These are phyloP conservation scores for Eonycteris spelaea DNA, from an alignment of 2,113 vertebrate species.

Conservation along the genomic window DNA sequence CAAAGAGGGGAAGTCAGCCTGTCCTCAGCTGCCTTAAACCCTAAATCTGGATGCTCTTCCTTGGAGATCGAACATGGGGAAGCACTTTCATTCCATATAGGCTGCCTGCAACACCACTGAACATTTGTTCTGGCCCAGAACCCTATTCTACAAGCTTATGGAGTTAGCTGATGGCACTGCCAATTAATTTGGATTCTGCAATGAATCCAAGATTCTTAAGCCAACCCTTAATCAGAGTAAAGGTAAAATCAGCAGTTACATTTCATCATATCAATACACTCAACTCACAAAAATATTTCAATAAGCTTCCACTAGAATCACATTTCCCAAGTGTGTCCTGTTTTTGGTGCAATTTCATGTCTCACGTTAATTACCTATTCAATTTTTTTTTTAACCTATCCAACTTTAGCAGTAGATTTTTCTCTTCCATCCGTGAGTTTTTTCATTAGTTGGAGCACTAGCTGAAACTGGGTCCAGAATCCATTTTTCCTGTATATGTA, in stretches of 20 bases:
- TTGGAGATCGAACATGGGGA: background rate
- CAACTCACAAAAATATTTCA: background rate
- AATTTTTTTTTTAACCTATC: background rate
- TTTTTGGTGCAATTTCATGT: background rate
- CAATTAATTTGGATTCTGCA: background rate
- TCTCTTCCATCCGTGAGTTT: background rate
- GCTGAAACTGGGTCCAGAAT: background rate
- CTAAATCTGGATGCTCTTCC: background rate
- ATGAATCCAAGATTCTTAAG: background rate
- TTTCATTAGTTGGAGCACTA: background rate
- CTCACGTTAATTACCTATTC: background rate
- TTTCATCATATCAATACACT: background rate
- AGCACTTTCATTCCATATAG: background rate
- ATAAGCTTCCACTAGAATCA: background rate
- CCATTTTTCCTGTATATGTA: background rate
- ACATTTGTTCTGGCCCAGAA: slow-evolving; percentile 4
- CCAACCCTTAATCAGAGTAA: background rate
- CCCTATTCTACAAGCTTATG: background rate
- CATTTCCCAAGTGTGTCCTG: background rate
- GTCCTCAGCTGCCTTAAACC: background rate
- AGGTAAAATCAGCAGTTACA: background rate
- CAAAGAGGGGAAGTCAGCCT: background rate
- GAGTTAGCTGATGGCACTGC: background rate
- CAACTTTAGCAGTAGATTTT: background rate
- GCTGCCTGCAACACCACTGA: background rate